Percentiles rank a stretch among this genome's conserved stretches.
Conservation (phyloP, 2,113 vertebrate genomes). For the Condylura cristata region DNA sequence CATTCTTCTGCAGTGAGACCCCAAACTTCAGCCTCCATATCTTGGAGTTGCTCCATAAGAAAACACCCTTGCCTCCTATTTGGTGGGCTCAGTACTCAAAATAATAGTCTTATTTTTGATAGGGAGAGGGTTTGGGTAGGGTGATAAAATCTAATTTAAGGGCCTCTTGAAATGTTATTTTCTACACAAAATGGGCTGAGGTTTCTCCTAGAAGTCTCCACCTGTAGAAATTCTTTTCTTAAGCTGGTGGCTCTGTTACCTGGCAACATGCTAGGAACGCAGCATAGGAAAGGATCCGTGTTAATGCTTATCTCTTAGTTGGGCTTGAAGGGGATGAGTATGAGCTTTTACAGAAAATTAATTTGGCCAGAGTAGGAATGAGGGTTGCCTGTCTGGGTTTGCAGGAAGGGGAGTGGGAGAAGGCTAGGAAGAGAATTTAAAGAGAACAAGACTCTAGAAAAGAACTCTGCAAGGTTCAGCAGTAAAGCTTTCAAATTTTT, state of each 20-base stretch:
- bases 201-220: constrained; percentile 44
- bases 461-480: neutral
- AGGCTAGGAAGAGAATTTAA: neutral
- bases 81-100: neutral
- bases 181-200: neutral
- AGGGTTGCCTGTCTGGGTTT: neutral
- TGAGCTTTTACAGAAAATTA: constrained; percentile 48
- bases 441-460: neutral
- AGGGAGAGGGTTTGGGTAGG: neutral
- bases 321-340: neutral
- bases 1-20: neutral
- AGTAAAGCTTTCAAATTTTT: neutral
- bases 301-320: neutral
- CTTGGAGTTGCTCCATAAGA: neutral
- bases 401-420: neutral
- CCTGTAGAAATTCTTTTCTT: constrained; percentile 40
- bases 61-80: neutral
- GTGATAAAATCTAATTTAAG: neutral
- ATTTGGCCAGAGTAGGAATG: neutral
- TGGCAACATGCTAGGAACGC: neutral
- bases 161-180: neutral
- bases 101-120: neutral
- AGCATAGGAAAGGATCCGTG: neutral
- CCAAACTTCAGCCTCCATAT: neutral
- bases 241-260: constrained; percentile 30